phyloP scores from a whole-genome alignment of 2,797 vertebrate genomes.

The Platyrinchus mystaceus region DNA sequence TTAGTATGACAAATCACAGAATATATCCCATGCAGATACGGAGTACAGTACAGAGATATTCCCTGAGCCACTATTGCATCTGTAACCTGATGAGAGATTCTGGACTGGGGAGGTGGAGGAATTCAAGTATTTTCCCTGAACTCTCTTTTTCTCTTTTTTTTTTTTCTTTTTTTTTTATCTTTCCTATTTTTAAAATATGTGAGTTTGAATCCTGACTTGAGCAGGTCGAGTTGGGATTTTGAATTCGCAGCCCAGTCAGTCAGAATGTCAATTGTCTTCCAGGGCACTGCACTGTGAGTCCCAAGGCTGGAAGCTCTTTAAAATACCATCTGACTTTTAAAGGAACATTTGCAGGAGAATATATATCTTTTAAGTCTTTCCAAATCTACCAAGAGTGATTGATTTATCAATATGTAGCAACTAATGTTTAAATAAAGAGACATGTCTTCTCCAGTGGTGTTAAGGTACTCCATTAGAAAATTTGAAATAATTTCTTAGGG shows the following conservation, averaged over 20 bases:
- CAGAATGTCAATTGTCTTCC: slow-evolving; percentile 74
- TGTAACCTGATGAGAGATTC: not conserved
- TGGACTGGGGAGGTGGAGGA: not conserved
- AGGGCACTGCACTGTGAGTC: slow-evolving; percentile 65
- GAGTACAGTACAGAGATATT: not conserved
- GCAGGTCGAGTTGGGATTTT: slow-evolving; percentile 64
- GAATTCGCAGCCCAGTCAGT: slow-evolving; percentile 70
- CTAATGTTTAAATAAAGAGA: slow-evolving; percentile 13
- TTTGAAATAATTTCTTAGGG: not conserved
- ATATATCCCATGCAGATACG: not conserved
- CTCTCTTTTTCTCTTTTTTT: not conserved
- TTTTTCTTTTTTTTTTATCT: not conserved
- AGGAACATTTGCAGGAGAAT: slow-evolving; percentile 28
- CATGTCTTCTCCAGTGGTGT: not conserved
- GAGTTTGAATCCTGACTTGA: slow-evolving; percentile 48
- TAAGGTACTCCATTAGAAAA: not conserved
- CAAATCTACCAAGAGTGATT: not conserved
- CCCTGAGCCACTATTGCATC: not conserved
- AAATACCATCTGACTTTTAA: slow-evolving; percentile 68
- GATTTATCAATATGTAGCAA: slow-evolving; percentile 18
- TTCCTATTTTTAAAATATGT: slow-evolving; percentile 29
- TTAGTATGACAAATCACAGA: not conserved
- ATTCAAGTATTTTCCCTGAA: not conserved
- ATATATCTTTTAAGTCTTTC: not conserved
- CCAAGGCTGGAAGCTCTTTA: slow-evolving; percentile 61